These are phyloP conservation scores for Herpailurus yagouaroundi DNA, from an alignment of 2,113 vertebrate genomes.

Conservation along the genomic window DNA sequence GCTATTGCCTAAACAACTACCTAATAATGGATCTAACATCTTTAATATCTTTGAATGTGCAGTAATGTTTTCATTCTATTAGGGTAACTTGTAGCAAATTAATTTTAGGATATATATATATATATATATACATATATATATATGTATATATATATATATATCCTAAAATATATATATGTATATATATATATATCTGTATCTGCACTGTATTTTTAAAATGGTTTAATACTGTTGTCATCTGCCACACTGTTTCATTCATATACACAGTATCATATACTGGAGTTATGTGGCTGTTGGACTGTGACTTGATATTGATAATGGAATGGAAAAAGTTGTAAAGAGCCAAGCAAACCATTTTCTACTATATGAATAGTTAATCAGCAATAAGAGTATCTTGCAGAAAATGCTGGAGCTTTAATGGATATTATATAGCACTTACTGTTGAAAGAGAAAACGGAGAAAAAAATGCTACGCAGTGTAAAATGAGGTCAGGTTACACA, in stretches of 20 bases:
- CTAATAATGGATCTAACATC: slow-evolving; percentile 11
- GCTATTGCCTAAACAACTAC: neutral
- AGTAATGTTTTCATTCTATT: slow-evolving; percentile 41
- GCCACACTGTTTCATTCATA: slow-evolving; percentile 29
- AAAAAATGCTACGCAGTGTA: neutral
- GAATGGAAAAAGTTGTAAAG: slow-evolving; percentile 37
- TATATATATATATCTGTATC: neutral
- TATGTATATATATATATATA: neutral
- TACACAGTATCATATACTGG: neutral
- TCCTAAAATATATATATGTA: neutral
- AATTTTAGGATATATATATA: neutral
- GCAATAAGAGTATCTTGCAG: slow-evolving; percentile 49
- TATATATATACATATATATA: neutral
- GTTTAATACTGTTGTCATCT: neutral
- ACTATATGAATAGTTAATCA: slow-evolving; percentile 55
- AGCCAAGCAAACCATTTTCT: neutral
- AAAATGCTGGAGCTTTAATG: slow-evolving; percentile 48
- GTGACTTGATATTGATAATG: slow-evolving; percentile 44
- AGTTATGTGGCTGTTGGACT: slow-evolving; percentile 35
- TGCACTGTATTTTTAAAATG: neutral
- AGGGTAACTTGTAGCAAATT: slow-evolving; percentile 30
- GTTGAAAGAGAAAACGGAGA: slow-evolving; percentile 32
- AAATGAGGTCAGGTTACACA: neutral
- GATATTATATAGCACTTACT: slow-evolving; percentile 42
- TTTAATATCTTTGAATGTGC: neutral